phyloP scores from a whole-genome alignment of 2,113 vertebrate genomes.

The Drymodes brunneopygia region DNA sequence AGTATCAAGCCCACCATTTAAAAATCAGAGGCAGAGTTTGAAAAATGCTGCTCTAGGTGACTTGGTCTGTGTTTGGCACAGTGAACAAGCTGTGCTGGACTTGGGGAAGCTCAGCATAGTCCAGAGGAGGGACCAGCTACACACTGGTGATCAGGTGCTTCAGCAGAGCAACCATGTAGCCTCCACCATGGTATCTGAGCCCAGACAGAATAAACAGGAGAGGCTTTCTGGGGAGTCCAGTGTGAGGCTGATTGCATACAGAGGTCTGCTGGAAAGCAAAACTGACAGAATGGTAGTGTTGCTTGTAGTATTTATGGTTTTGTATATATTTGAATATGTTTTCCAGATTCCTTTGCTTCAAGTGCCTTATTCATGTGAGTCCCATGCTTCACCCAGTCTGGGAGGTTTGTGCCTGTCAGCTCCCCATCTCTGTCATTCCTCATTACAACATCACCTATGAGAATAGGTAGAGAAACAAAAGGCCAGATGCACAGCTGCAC shows the following conservation, averaged over 20 bases:
- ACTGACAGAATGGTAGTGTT: neutral
- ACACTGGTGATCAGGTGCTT: neutral
- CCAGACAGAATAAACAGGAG: neutral
- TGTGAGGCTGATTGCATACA: neutral
- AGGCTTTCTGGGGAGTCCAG: neutral
- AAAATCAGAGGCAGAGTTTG: neutral
- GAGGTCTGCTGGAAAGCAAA: neutral
- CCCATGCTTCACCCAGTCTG: neutral
- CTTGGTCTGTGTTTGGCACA: neutral
- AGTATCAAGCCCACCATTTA: neutral
- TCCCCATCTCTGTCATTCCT: neutral
- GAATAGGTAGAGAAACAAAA: slow-evolving; percentile 55
- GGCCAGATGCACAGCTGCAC: slow-evolving; percentile 51
- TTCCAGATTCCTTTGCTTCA: neutral
- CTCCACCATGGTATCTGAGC: fast-evolving
- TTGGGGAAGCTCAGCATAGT: neutral
- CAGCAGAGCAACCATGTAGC: neutral
- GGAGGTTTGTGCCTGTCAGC: neutral
- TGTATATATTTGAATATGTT: neutral
- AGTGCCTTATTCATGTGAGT: neutral
- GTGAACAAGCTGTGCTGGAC: neutral
- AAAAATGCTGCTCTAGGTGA: neutral
- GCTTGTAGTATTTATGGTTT: neutral
- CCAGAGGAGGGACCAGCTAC: neutral
- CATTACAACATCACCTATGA: slow-evolving; percentile 46